A percentile compares a stretch with the other conserved stretches of the same genome.
phyloP scores from a whole-genome alignment of 2,888 invertebrate genomes.

The Dryomyza anilis region DNA sequence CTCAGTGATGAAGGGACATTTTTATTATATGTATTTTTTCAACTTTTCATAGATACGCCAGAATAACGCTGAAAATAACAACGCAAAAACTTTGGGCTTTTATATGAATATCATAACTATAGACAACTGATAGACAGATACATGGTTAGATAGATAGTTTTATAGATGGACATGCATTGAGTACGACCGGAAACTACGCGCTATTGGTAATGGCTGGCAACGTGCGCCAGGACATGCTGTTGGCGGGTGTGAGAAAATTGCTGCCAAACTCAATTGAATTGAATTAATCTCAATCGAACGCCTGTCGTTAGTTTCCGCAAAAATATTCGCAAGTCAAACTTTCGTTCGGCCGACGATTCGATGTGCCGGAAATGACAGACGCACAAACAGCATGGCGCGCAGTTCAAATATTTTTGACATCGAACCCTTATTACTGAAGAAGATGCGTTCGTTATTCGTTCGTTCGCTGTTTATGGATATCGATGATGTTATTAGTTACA shows the following conservation, averaged over 20 bases:
- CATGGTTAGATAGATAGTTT: too few relatives aligned
- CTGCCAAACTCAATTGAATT: constrained; percentile 44
- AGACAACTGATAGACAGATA: too few relatives aligned
- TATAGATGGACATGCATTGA: too few relatives aligned
- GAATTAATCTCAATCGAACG: constrained; percentile 61
- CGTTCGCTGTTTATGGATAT: constrained; percentile 38
- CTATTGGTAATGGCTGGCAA: neutral
- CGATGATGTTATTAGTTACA: constrained; percentile 41
- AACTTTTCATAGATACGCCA: too few relatives aligned
- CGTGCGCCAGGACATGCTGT: neutral
- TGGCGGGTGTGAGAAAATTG: neutral
- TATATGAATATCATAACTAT: constrained; percentile 21
- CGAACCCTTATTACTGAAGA: neutral
- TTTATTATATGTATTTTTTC: too few relatives aligned
- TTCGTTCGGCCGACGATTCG: constrained; percentile 6
- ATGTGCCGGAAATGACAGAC: constrained; percentile 9
- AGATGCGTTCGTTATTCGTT: neutral
- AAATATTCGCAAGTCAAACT: constrained; percentile 17
- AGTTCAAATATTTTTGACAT: too few relatives aligned
- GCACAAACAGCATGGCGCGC: too few relatives aligned
- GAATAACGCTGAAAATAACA: too few relatives aligned
- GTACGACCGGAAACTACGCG: constrained; percentile 17
- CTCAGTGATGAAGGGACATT: neutral
- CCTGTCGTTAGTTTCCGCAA: constrained; percentile 52
- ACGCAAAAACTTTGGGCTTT: too few relatives aligned